A percentile compares a stretch with the other conserved stretches of the same genome.
phyloP scores from a whole-genome alignment of 2,113 vertebrate species.

The Pseudolaguvia tuberculata region DNA sequence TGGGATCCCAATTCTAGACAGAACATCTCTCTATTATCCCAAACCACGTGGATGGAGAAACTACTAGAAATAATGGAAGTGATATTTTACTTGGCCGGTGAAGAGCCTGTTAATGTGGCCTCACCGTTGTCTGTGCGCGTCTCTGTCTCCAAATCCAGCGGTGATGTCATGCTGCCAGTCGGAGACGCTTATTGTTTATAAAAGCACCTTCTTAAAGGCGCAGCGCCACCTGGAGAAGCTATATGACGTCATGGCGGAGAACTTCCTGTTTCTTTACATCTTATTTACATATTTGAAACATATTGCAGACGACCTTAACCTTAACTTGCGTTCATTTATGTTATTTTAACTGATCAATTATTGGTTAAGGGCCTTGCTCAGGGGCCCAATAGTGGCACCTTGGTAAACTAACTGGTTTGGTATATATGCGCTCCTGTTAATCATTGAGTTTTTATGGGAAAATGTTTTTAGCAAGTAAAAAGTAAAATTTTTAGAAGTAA shows the following conservation, averaged over 20 bases:
- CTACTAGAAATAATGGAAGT: not conserved
- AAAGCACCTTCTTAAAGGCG: conserved; percentile 82
- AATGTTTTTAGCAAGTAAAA: too few relatives aligned
- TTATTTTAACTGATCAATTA: too few relatives aligned
- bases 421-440: too few relatives aligned
- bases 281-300: too few relatives aligned
- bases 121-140: conserved; percentile 53
- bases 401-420: too few relatives aligned
- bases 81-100: not conserved
- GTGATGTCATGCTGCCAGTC: conserved; percentile 88
- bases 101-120: conserved; percentile 65
- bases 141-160: conserved; percentile 74
- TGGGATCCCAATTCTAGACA: not conserved
- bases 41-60: conserved; percentile 8
- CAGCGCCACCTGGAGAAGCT: conserved; percentile 54
- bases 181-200: conserved; percentile 83
- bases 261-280: not conserved
- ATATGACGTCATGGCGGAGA: conserved; percentile 2
- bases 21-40: not conserved
- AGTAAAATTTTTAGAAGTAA: not conserved
- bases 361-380: too few relatives aligned
- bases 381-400: too few relatives aligned
- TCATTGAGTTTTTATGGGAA: too few relatives aligned
- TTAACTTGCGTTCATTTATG: too few relatives aligned
- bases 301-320: too few relatives aligned